Evolutionary conservation across 2,888 invertebrate genomes (phyloP), one percentile per base, ranked within the genome.

Genomic region (Cosmopolites sordidus): DNA sequence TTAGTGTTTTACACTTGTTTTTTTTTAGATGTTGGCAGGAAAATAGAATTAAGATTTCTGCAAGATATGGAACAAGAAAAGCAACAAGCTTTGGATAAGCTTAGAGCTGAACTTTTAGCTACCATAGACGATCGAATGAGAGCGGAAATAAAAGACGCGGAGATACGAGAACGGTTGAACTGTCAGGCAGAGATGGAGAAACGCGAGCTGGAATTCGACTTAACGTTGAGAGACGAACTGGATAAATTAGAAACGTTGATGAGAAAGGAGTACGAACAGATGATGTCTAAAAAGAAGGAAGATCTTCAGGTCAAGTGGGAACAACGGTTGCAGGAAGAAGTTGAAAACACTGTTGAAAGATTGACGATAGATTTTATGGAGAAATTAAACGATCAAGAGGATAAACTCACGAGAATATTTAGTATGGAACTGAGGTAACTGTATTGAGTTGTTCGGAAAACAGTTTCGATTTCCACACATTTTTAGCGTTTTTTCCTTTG

Each of bases 21-120:
- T 9, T 5, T 33, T n/a, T 2, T 30, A 72, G 72, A 67, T 29
- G 70, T 74, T 47, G 75, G 74, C 4, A 16, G n/a, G n/a, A n/a
- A n/a, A n/a, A n/a, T n/a, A n/a, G 73, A 74, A 55, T 48, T 60
- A 15, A 69, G 69, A 57, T 68, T 65, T 50, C 55, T 59, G 55
- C 63, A 69, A 17, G 66, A 71, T 52, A 63, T 67, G 58, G 66
- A 69, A 58, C 41, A 61, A 18, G 66, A 68, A 14, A 70, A 69
- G 56, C 54, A 65, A 37, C 63, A 60, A 17, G 69, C 68, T 3
- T 40, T 75, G 16, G 59, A 62, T 6, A 64, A 69, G 18, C 66
- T 68, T 48, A 69, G 67, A 58, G 53, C 43, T 53, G 62, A 50
- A 9, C 40, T 64, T 11, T 27, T 57, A 0, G 54, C 56, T 5